Evolutionary conservation across 2,113 vertebrate species (phyloP), one percentile per base, ranked within the genome.

Genomic region (Pelvicachromis taeniatus): DNA sequence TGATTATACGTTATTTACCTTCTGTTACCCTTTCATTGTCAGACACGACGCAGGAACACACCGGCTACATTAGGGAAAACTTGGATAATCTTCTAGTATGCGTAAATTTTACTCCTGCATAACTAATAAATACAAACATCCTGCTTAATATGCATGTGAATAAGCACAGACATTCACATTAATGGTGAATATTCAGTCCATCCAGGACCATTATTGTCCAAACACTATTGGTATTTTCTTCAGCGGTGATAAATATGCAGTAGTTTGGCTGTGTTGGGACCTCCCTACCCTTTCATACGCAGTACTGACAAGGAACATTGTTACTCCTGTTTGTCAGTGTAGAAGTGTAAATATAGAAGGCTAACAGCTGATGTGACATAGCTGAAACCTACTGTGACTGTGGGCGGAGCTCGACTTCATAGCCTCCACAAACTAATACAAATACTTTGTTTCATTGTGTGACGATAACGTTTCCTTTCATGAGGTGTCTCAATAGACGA

Each of bases 401-500:
- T 2, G 42, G 29, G 68, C 19, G 26, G 0, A 75, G 23, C 16
- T 50, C 50, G 4, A 70, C 65, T 29, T 45, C 21, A 48, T 75
- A 45, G 68, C 42, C 68, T 31, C 3, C 45, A 12, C 33, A 50
- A 75, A 33, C 70, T 5, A 75, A 52, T 14, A 3, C 42, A 19
- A 75, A 73, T 26, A 12, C 29, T 12, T 73, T 12, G 23, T 1
- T 29, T 48, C 42, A 73, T 0, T 1, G 5, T 73, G 40, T 29
- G 23, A 48, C 1, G 2, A 29, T 73, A 73, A 48, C 68, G 12
- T 73, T 73, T 29, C 19, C 42, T 73, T 73, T 73, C 29, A 48
- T 19, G 68, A 91, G 90, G 86, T 86, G 80, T 88, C 85, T 54
- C 82, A 77, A 63, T 23, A 26, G 23, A 56, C 40, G 55, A 86